A percentile compares a stretch with the other conserved stretches of the same genome.
phyloP scores from a whole-genome alignment of 2,888 invertebrate genomes.

The Oconnorella tubifera region DNA sequence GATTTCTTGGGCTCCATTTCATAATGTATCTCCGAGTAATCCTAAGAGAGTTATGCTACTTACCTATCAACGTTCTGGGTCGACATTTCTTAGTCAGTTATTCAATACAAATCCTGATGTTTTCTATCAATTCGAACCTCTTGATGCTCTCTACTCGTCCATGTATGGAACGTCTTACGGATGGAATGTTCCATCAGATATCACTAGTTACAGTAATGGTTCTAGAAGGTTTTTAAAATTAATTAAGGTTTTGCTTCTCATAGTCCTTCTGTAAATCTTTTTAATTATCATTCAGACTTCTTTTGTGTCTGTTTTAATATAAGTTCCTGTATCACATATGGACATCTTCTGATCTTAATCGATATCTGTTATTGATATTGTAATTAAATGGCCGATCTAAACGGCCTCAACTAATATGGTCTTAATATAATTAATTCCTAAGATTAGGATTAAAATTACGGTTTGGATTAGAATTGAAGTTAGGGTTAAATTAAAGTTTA shows the following conservation, averaged over 20 bases:
- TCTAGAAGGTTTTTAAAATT: slow-evolving; percentile 6
- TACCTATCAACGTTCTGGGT: slow-evolving; percentile 27
- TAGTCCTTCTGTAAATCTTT: no score
- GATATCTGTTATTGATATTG: no score
- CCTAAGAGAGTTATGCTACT: slow-evolving; percentile 21
- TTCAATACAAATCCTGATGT: slow-evolving; percentile 22
- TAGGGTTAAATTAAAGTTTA: no score
- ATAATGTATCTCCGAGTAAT: not conserved
- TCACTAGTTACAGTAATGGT: slow-evolving; percentile 17
- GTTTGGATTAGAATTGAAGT: no score
- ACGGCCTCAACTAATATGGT: no score
- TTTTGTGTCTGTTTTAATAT: no score
- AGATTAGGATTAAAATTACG: no score
- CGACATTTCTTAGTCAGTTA: slow-evolving; percentile 25
- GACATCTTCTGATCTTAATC: no score
- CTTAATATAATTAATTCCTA: no score
- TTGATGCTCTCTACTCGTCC: slow-evolving; percentile 25
- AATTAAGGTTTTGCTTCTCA: not conserved
- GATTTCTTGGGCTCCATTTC: not conserved
- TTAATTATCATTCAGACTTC: no score
- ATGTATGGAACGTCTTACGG: slow-evolving; percentile 24
- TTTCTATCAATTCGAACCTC: slow-evolving; percentile 29
- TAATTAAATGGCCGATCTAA: no score
- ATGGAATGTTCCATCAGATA: slow-evolving; percentile 29
- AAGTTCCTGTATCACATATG: no score